Evolutionary conservation across 2,113 vertebrate genomes (phyloP).

Genomic region (Ophthalmolycus amberensis): DNA sequence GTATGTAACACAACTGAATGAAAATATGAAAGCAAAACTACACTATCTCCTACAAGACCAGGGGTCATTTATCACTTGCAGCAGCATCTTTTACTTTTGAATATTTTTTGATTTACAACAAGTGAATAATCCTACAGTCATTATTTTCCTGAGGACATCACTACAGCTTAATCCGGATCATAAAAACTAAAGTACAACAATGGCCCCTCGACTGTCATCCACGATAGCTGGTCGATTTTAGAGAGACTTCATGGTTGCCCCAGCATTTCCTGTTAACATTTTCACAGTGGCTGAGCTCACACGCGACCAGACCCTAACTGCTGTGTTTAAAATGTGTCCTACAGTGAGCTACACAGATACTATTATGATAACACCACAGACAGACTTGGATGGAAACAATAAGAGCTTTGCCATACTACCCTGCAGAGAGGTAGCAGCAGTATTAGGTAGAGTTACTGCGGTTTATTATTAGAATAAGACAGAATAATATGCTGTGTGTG

Average conservation of each 20-base stretch:
- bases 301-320: not conserved
- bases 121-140: not conserved
- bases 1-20: not conserved
- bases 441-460: not conserved
- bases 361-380: conserved; percentile 5
- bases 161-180: not conserved
- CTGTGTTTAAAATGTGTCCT: conserved; percentile 1
- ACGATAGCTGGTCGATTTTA: conserved; percentile 7
- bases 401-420: not conserved
- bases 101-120: not conserved
- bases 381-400: conserved; percentile 18
- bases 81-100: conserved; percentile 4
- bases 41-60: not conserved
- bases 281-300: conserved; percentile 9
- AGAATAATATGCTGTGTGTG: not conserved
- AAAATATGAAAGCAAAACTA: not conserved
- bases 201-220: not conserved
- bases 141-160: not conserved
- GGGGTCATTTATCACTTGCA: not conserved
- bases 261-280: conserved; percentile 74
- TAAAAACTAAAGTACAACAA: not conserved
- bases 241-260: conserved; percentile 38
- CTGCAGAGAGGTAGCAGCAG: not conserved
- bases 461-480: not conserved
- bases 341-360: not conserved